These are phyloP conservation scores for Xanthia togata DNA, from an alignment of 2,888 invertebrate species.

Conservation along the genomic window DNA sequence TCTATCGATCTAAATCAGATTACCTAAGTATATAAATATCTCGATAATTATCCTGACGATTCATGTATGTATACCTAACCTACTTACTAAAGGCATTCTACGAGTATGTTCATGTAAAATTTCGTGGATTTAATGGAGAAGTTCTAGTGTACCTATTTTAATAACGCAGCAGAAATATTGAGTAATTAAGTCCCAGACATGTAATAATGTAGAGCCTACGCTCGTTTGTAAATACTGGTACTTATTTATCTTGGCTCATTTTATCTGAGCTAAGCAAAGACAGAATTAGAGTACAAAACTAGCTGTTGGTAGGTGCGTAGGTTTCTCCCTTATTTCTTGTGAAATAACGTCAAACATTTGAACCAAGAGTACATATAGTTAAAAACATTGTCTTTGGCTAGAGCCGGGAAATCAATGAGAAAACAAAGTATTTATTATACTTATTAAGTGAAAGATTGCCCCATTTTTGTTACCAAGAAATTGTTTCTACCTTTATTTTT, in stretches of 20 bases:
- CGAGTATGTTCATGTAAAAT: background rate
- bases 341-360: background rate
- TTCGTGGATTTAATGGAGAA: conserved; percentile 19
- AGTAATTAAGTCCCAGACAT: conserved; percentile 46
- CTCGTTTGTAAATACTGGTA: conserved; percentile 53
- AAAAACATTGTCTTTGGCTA: background rate
- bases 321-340: background rate
- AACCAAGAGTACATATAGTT: background rate
- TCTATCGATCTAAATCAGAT: background rate
- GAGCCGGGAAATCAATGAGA: background rate
- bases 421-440: background rate
- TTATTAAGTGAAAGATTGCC: background rate
- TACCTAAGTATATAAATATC: background rate
- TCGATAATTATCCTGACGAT: background rate
- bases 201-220: conserved; percentile 51
- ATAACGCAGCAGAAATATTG: conserved; percentile 34
- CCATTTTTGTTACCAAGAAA: conserved; percentile 8
- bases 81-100: background rate
- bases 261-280: conserved; percentile 20
- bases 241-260: conserved; percentile 46
- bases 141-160: conserved; percentile 38
- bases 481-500: conserved; percentile 21
- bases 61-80: background rate
- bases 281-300: conserved; percentile 25
- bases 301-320: background rate